Percentiles rank a stretch among this genome's conserved stretches.
Conservation (phyloP, 1,140 invertebrate species). For the Heliothis virescens region DNA sequence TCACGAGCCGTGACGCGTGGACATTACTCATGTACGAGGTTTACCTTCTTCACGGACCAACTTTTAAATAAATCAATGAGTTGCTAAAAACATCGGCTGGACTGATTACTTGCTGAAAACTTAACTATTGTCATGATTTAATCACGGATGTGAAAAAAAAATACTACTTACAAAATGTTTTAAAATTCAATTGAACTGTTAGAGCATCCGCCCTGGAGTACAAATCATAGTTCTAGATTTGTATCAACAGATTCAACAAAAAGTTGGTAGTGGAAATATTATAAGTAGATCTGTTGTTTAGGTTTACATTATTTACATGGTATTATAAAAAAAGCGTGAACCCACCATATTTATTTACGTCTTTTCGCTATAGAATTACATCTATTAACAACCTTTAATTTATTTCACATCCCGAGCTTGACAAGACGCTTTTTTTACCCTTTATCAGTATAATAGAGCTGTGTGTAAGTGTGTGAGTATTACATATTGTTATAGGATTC, state of each 20-base stretch:
- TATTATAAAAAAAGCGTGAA: too few species aligned
- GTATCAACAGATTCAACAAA: too few species aligned
- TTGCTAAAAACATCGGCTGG: too few species aligned
- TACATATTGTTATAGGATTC: conserved; percentile 67
- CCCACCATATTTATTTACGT: conserved; percentile 3
- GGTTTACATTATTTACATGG: too few species aligned
- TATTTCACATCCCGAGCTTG: conserved; percentile 3
- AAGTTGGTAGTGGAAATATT: too few species aligned
- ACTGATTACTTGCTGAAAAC: background rate
- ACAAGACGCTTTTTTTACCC: conserved; percentile 33
- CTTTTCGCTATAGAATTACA: conserved; percentile 16
- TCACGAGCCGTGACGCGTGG: background rate
- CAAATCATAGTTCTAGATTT: too few species aligned
- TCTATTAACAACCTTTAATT: conserved; percentile 24
- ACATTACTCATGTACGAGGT: conserved; percentile 32
- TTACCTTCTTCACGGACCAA: background rate
- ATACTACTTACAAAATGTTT: too few species aligned
- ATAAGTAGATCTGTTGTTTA: too few species aligned
- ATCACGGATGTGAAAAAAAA: too few species aligned
- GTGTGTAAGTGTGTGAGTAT: conserved; percentile 59
- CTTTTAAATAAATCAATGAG: background rate
- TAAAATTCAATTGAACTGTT: too few species aligned
- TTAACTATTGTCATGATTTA: background rate
- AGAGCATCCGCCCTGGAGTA: too few species aligned
- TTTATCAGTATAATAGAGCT: conserved; percentile 41